Base-by-base conservation (phyloP, 2,888 invertebrate genomes). In the Thera obeliscata region DNA sequence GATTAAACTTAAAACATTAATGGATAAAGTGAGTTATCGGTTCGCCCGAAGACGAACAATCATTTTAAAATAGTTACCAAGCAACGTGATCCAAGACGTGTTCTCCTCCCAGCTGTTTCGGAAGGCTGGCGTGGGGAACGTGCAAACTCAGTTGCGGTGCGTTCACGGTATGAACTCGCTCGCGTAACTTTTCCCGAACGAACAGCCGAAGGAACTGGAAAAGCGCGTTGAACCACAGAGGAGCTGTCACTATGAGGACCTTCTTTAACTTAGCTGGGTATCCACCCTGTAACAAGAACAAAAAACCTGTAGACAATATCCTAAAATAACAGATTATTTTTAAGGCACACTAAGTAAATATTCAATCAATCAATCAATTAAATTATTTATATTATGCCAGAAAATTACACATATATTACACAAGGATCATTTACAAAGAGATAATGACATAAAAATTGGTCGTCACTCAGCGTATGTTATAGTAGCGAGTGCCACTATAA, bases 201-300 rank as follows among this genome's bases (percentile, higher is more conserved):
- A 99, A 99, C 79, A 99, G 94, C 64, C 99, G 96, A 63, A 99
- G 95, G 83, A 99, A 98, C 86, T 98, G 98, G 92, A 99, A 99
- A 0, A 99, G 99, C 69, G 99, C 99, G 92, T 98, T 98, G 93
- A 99, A 99, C 99, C 99, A 99, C 85, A 99, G 94, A 63, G 99
- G 99, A 58, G 99, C 99, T 72, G 99, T 98, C 79, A 98, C 99
- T 85, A 99, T 99, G 72, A 99, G 94, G 76, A 99, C 99, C 93
- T 99, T 99, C 93, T 99, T 99, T 85, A 99, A 93, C 83, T 98
- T 97, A 41, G 99, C 99, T 77, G 99, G 99, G 94, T 99, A 99
- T 63, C 98, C 98, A 79, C 99, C 99, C 99, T 99, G 94, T 0
- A 84, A 86, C 84, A 86, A 87, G 12, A 56, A 0, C 36, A 41